Percentiles rank a stretch among this genome's conserved stretches.
phyloP scores from a whole-genome alignment of 2,113 vertebrate genomes.

The Megaceryle torquata region DNA sequence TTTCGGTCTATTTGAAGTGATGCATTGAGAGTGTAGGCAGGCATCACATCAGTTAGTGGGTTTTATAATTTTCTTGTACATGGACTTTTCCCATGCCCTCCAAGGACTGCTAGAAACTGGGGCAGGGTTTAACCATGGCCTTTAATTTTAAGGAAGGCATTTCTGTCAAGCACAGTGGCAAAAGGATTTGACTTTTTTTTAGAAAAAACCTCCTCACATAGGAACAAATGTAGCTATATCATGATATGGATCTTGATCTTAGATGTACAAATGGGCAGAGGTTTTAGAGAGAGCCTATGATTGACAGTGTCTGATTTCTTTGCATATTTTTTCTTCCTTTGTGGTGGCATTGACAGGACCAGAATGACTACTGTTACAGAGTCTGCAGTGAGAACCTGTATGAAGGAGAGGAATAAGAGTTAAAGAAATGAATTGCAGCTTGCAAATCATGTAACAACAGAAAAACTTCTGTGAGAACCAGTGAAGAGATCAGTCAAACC shows the following conservation, averaged over 20 bases:
- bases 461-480: background rate
- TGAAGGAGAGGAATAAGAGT: background rate
- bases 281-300: background rate
- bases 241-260: background rate
- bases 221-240: background rate
- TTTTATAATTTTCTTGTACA: background rate
- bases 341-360: background rate
- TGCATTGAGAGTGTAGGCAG: background rate
- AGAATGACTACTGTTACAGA: background rate
- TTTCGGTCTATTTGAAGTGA: background rate
- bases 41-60: background rate
- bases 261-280: background rate
- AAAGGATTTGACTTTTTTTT: background rate
- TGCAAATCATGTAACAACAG: background rate
- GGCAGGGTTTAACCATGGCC: background rate
- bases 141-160: background rate
- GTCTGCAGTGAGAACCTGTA: background rate
- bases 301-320: background rate
- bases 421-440: background rate
- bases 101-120: background rate
- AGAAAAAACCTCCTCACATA: background rate
- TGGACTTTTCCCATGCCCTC: background rate
- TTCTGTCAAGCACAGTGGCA: background rate
- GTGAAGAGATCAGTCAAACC: background rate
- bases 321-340: background rate